Evolutionary conservation across 1,140 invertebrate species (phyloP).

Genomic region (Drosophila virilis): DNA sequence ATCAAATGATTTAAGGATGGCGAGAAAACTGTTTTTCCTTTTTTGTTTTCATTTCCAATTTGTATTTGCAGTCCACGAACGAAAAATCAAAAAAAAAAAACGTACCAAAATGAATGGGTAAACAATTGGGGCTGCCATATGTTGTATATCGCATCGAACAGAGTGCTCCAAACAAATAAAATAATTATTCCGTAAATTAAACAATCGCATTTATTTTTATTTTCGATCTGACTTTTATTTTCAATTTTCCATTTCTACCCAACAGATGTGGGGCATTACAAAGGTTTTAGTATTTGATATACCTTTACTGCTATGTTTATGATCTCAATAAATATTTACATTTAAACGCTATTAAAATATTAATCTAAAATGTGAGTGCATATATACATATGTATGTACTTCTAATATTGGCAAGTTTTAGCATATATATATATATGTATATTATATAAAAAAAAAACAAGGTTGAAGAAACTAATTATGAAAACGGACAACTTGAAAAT

Average conservation of each 20-base stretch:
- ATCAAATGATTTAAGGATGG: slow-evolving; percentile 22
- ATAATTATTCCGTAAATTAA: slow-evolving; percentile 52
- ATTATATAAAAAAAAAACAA: not conserved
- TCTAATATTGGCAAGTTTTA: slow-evolving; percentile 21
- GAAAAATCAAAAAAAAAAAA: slow-evolving; percentile 10
- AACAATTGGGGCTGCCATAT: slow-evolving; percentile 59
- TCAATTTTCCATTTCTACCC: slow-evolving; percentile 34
- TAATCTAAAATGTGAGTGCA: not conserved
- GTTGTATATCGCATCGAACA: slow-evolving; percentile 48
- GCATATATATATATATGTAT: not conserved
- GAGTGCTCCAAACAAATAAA: slow-evolving; percentile 53
- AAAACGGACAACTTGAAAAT: not conserved
- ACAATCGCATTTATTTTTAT: slow-evolving; percentile 53
- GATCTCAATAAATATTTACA: slow-evolving; percentile 34
- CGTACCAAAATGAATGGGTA: slow-evolving; percentile 48
- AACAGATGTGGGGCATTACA: slow-evolving; percentile 35
- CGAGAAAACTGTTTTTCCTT: slow-evolving; percentile 27
- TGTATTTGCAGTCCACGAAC: slow-evolving; percentile 51
- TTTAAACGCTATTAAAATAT: slow-evolving; percentile 23
- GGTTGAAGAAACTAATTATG: not conserved
- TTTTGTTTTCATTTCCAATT: slow-evolving; percentile 31
- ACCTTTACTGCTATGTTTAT: slow-evolving; percentile 15
- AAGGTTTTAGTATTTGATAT: slow-evolving; percentile 32
- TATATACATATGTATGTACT: slow-evolving; percentile 6
- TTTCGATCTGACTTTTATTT: slow-evolving; percentile 34